A percentile compares a stretch with the other conserved stretches of the same genome.
These are phyloP conservation scores for Dicycla oo DNA, from an alignment of 2,888 invertebrate species.

Conservation along the genomic window DNA sequence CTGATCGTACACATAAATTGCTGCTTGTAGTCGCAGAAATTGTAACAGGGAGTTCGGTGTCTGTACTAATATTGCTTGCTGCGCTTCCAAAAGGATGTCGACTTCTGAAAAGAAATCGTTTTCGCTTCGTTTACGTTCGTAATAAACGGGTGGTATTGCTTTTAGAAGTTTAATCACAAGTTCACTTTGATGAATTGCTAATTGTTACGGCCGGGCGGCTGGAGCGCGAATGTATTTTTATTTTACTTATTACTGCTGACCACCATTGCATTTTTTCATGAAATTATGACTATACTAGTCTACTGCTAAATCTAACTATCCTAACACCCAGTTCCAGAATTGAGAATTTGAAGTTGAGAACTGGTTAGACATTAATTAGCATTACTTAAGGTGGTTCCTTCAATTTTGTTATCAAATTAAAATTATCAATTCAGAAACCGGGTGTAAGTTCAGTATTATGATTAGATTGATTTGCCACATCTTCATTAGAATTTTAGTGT, in stretches of 20 bases:
- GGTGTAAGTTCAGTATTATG: too few relatives aligned
- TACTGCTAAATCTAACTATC: too few relatives aligned
- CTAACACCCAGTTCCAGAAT: too few relatives aligned
- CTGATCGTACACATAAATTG: neutral
- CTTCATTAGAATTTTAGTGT: too few relatives aligned
- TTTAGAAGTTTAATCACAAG: neutral
- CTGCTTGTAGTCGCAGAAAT: neutral
- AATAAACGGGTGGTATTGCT: neutral
- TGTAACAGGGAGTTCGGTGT: neutral
- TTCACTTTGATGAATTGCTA: constrained; percentile 4
- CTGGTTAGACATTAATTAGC: too few relatives aligned
- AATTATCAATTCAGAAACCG: too few relatives aligned
- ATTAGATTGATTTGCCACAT: too few relatives aligned
- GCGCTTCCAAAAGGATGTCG: neutral
- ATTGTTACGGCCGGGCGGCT: neutral
- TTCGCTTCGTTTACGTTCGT: neutral
- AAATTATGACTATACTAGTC: too few relatives aligned
- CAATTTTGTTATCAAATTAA: too few relatives aligned
- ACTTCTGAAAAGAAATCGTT: constrained; percentile 13
- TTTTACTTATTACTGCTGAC: neutral
- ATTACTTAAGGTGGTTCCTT: too few relatives aligned
- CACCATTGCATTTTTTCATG: too few relatives aligned
- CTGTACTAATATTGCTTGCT: neutral
- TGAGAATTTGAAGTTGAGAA: too few relatives aligned
- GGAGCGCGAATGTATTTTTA: constrained; percentile 1